Conservation (phyloP, 2,113 vertebrate genomes). For the Centropus bengalensis region DNA sequence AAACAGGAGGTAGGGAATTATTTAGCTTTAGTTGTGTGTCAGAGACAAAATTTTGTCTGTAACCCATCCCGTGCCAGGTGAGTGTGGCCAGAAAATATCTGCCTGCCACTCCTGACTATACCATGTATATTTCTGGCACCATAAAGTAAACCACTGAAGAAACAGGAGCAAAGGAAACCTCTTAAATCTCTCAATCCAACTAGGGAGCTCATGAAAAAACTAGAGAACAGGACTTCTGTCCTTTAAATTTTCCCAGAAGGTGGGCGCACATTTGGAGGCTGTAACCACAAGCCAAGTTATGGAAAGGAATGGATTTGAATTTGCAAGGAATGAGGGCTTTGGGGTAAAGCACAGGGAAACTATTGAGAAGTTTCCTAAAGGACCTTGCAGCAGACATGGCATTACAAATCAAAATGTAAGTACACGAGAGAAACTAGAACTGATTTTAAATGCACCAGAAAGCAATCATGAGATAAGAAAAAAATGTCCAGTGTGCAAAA, state of each 20-base stretch:
- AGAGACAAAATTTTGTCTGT: neutral
- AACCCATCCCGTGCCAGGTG: neutral
- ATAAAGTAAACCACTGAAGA: neutral
- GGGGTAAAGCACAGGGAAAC: neutral
- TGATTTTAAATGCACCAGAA: neutral
- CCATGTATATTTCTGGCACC: neutral
- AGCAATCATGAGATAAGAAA: neutral
- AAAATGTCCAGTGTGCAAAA: neutral
- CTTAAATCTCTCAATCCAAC: neutral
- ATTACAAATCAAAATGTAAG: neutral
- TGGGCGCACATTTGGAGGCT: neutral
- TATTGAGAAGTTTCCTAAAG: neutral
- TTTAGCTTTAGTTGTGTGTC: neutral
- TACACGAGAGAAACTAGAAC: neutral
- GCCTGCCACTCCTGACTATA: neutral
- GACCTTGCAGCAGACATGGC: neutral
- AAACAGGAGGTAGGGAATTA: neutral
- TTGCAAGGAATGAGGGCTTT: neutral
- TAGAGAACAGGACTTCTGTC: neutral
- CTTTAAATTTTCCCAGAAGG: neutral
- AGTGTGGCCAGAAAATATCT: neutral
- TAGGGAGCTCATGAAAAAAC: neutral
- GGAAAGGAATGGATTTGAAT: neutral
- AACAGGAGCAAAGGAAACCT: neutral
- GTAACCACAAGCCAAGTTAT: neutral